Evolutionary conservation across 2,797 vertebrate species (phyloP).

Genomic region (Tarsius wallacei): DNA sequence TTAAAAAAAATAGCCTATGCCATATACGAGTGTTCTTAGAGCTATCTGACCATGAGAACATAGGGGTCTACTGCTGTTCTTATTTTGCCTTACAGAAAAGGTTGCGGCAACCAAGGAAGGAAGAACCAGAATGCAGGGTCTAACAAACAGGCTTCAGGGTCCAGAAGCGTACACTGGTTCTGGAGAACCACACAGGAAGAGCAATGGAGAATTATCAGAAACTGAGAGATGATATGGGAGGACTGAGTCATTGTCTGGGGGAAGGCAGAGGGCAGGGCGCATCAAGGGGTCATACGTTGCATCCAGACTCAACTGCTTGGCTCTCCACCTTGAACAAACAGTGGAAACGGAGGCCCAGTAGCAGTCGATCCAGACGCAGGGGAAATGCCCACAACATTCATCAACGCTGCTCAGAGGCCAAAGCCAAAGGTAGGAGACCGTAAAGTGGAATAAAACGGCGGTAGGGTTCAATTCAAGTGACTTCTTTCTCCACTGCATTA

Average conservation of each 20-base stretch:
- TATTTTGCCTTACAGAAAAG: not conserved
- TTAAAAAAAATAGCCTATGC: not conserved
- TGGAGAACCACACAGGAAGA: not conserved
- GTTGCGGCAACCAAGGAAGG: not conserved
- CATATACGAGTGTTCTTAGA: not conserved
- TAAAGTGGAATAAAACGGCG: not conserved
- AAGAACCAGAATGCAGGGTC: not conserved
- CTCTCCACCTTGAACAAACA: not conserved
- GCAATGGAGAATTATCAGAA: not conserved
- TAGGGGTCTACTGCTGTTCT: not conserved
- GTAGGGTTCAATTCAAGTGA: not conserved
- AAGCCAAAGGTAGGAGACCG: not conserved
- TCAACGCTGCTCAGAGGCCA: not conserved
- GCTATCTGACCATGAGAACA: not conserved
- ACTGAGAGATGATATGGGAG: not conserved
- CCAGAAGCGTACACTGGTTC: not conserved
- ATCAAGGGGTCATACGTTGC: not conserved
- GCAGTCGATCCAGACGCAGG: not conserved
- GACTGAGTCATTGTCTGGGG: not conserved
- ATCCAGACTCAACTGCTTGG: not conserved
- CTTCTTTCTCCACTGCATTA: not conserved
- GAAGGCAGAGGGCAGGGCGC: rapidly evolving
- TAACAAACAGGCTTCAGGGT: not conserved
- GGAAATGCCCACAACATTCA: not conserved
- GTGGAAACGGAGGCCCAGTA: not conserved